Conservation (phyloP, 2,113 vertebrate genomes). For the Pluvialis apricaria region DNA sequence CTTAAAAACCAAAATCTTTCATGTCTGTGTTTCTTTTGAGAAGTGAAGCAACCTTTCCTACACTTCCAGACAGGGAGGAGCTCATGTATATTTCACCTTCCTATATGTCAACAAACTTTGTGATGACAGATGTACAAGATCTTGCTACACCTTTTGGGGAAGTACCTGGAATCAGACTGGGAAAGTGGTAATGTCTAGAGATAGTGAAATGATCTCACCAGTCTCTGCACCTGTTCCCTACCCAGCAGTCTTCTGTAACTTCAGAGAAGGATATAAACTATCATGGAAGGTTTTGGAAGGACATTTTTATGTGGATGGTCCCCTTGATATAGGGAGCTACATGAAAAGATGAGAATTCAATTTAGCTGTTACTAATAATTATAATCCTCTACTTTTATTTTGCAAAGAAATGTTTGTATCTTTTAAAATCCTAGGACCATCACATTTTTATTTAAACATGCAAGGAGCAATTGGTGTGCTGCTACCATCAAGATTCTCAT, state of each 20-base stretch:
- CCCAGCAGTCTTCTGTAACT: not conserved
- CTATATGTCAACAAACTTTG: not conserved
- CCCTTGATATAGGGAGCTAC: not conserved
- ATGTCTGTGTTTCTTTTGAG: not conserved
- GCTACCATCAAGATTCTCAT: not conserved
- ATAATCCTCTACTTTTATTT: not conserved
- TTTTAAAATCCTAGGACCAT: not conserved
- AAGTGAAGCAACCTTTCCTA: not conserved
- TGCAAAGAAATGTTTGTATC: not conserved
- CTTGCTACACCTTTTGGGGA: not conserved
- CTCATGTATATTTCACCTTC: not conserved
- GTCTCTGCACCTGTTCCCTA: not conserved
- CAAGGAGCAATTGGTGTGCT: not conserved
- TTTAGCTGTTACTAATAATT: not conserved
- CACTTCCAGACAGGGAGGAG: not conserved
- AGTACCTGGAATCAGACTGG: not conserved
- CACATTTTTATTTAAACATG: not conserved
- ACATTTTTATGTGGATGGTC: not conserved
- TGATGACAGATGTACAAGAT: not conserved
- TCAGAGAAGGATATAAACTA: not conserved
- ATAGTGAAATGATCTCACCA: not conserved
- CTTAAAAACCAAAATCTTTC: not conserved
- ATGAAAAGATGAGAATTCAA: not conserved
- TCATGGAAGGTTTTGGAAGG: not conserved
- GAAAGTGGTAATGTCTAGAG: not conserved